Percentiles rank a stretch among this genome's conserved stretches.
phyloP scores from a whole-genome alignment of 2,113 vertebrate genomes.

The Eulemur macaco region DNA sequence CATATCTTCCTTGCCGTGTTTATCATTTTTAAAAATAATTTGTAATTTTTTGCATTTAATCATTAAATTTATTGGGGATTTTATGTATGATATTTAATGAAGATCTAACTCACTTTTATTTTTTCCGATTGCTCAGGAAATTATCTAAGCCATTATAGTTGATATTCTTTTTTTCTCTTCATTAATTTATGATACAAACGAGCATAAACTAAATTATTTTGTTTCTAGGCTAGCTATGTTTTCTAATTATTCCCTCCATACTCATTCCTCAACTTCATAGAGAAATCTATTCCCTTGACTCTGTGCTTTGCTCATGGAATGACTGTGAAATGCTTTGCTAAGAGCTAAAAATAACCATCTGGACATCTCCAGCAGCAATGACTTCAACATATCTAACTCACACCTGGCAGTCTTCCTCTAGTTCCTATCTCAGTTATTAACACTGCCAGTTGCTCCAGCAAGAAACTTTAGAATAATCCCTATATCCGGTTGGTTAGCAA shows the following conservation, averaged over 20 bases:
- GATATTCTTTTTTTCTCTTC: neutral
- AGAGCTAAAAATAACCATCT: slow-evolving; percentile 63
- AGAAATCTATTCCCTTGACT: slow-evolving; percentile 11
- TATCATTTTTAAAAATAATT: neutral
- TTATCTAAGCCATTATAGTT: neutral
- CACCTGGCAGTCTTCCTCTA: slow-evolving; percentile 12
- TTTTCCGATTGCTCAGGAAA: neutral
- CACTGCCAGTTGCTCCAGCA: slow-evolving; percentile 45
- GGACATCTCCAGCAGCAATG: slow-evolving; percentile 11
- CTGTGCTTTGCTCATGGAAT: neutral
- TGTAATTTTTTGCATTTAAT: neutral
- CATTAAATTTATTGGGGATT: neutral
- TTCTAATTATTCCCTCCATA: neutral
- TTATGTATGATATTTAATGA: neutral
- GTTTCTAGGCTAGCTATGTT: neutral
- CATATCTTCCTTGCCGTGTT: neutral
- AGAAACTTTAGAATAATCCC: slow-evolving; percentile 70
- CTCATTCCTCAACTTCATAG: neutral
- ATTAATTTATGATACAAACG: neutral
- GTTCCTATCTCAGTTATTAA: slow-evolving; percentile 47
- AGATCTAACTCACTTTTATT: neutral
- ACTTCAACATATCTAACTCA: slow-evolving; percentile 26
- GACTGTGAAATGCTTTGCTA: neutral
- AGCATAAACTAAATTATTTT: neutral
- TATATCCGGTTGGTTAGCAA: slow-evolving; percentile 57